phyloP scores from a whole-genome alignment of 2,113 vertebrate genomes.

The Otis tarda region DNA sequence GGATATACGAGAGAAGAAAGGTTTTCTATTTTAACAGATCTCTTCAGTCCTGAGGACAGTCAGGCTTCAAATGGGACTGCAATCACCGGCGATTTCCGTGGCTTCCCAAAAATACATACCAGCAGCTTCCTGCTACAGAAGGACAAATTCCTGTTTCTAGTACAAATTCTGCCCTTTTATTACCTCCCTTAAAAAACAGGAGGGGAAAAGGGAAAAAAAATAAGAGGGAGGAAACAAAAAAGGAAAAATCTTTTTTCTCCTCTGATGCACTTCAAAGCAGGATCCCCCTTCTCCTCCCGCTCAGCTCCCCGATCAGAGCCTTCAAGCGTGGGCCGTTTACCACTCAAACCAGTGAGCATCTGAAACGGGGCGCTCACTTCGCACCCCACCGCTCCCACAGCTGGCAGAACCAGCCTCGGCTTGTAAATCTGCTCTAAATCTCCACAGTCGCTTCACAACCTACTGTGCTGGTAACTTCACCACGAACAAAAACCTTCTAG shows the following conservation, averaged over 20 bases:
- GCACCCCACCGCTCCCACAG: background rate
- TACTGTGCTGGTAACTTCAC: background rate
- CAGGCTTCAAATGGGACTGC: background rate
- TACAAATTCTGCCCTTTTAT: constrained; percentile 29
- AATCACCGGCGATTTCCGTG: background rate
- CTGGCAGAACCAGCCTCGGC: background rate
- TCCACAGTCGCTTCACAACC: background rate
- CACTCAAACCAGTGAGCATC: background rate
- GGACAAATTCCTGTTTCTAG: constrained; percentile 50
- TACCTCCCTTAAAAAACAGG: background rate
- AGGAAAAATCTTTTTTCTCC: background rate
- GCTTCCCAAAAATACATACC: constrained; percentile 54
- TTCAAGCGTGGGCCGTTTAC: background rate
- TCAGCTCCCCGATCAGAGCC: background rate
- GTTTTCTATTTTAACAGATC: background rate
- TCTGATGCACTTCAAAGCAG: background rate
- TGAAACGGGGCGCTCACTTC: background rate
- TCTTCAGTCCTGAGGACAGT: background rate
- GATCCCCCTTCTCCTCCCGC: background rate
- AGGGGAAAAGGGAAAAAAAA: background rate
- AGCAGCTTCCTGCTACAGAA: constrained; percentile 48
- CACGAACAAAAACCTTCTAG: background rate
- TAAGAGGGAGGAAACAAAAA: background rate
- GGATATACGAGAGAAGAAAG: rapidly evolving
- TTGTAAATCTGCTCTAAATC: background rate